Conservation (phyloP, 2,797 vertebrate species). For the Pteropus rufus region DNA sequence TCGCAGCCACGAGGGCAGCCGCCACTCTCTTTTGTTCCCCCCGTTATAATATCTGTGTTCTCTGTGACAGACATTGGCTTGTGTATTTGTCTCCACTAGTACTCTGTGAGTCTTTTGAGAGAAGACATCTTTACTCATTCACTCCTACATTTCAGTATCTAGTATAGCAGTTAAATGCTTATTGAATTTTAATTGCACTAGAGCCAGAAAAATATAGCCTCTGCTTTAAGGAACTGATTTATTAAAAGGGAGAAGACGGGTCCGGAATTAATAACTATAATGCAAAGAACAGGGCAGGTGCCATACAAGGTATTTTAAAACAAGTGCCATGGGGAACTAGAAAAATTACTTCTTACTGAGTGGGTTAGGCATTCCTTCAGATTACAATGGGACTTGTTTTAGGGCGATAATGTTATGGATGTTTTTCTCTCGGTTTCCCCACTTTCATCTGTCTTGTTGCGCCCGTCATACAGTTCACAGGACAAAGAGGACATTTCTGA, state of each 20-base stretch:
- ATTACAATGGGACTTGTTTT: fast-evolving
- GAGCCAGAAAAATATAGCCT: neutral
- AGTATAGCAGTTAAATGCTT: neutral
- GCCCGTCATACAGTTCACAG: neutral
- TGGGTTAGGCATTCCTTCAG: neutral
- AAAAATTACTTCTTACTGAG: neutral
- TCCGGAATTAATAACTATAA: neutral
- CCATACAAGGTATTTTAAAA: neutral
- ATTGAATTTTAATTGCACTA: neutral
- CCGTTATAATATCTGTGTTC: neutral
- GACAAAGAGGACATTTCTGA: neutral
- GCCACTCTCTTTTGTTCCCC: neutral
- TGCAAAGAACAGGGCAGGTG: neutral
- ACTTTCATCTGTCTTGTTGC: neutral
- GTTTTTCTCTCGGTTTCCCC: neutral
- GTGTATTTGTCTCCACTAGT: neutral
- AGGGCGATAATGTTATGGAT: neutral
- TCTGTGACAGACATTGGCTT: neutral
- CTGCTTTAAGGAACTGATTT: neutral
- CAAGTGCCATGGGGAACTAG: neutral
- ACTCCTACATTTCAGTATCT: neutral
- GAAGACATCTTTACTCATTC: neutral
- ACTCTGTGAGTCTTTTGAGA: neutral
- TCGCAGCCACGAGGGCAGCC: fast-evolving
- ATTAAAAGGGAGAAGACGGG: neutral